phyloP scores from a whole-genome alignment of 2,113 vertebrate species.

The Ailurus styani region DNA sequence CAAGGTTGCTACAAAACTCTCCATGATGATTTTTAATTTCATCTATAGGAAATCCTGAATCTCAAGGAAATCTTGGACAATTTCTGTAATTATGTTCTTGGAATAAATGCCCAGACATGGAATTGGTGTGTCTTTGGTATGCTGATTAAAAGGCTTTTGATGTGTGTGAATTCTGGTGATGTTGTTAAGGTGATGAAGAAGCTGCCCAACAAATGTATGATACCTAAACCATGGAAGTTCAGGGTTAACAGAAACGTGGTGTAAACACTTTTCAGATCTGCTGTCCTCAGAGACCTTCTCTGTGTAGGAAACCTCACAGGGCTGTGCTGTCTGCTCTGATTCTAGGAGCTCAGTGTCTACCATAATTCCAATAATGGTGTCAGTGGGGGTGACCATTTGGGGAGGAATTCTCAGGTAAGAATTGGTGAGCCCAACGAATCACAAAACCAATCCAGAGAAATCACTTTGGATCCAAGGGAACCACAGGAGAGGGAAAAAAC shows the following conservation, averaged over 20 bases:
- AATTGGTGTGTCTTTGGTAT: background rate
- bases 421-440: background rate
- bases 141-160: background rate
- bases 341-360: background rate
- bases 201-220: background rate
- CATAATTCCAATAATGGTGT: background rate
- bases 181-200: constrained; percentile 1
- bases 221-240: background rate
- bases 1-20: background rate
- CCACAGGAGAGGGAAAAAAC: background rate
- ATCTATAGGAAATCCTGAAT: constrained; percentile 1
- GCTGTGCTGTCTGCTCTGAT: background rate
- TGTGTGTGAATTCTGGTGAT: background rate
- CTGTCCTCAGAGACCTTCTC: background rate
- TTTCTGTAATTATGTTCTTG: constrained; percentile 23
- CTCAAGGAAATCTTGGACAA: constrained; percentile 10
- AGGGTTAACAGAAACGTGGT: background rate
- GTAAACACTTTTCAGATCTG: background rate
- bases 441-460: background rate
- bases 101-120: background rate
- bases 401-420: background rate
- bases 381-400: background rate
- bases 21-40: background rate
- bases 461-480: background rate
- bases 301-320: too few relatives aligned